Conservation (phyloP, 2,888 invertebrate genomes). For the Lingula anatina region DNA sequence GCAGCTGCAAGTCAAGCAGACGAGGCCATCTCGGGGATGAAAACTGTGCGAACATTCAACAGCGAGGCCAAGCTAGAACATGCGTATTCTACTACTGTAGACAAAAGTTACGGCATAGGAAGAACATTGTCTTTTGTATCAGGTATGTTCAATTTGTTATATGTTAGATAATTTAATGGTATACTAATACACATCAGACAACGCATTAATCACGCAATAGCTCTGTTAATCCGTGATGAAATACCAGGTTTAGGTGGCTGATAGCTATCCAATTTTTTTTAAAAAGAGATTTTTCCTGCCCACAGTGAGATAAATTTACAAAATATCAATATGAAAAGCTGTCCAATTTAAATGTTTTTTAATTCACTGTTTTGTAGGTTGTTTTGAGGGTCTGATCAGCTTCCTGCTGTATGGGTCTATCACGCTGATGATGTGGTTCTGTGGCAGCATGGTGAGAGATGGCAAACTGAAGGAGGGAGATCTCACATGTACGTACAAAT, state of each 20-base stretch:
- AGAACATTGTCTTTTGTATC: slow-evolving; percentile 36
- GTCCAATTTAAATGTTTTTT: background rate
- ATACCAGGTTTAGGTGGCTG: too few species aligned
- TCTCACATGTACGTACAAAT: slow-evolving; percentile 36
- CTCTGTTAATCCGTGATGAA: too few species aligned
- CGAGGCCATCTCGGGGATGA: slow-evolving; percentile 40
- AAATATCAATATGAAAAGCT: too few species aligned
- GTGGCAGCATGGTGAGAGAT: slow-evolving; percentile 47
- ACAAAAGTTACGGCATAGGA: slow-evolving; percentile 40
- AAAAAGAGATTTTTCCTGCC: too few species aligned
- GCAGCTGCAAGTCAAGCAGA: slow-evolving; percentile 46
- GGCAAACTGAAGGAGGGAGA: slow-evolving; percentile 43
- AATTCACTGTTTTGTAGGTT: slow-evolving; percentile 20
- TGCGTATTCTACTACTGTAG: slow-evolving; percentile 28
- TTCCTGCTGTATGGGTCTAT: slow-evolving; percentile 37
- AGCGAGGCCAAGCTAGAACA: slow-evolving; percentile 32
- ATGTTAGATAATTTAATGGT: too few species aligned
- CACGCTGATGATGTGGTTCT: slow-evolving; percentile 45
- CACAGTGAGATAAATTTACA: too few species aligned
- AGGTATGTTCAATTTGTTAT: too few species aligned
- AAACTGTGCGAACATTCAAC: slow-evolving; percentile 46
- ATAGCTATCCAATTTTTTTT: too few species aligned
- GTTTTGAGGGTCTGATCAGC: slow-evolving; percentile 40
- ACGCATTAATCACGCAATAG: too few species aligned
- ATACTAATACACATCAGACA: too few species aligned